phyloP scores from a whole-genome alignment of 2,797 vertebrate genomes.

The Chaenodraco wilsoni region DNA sequence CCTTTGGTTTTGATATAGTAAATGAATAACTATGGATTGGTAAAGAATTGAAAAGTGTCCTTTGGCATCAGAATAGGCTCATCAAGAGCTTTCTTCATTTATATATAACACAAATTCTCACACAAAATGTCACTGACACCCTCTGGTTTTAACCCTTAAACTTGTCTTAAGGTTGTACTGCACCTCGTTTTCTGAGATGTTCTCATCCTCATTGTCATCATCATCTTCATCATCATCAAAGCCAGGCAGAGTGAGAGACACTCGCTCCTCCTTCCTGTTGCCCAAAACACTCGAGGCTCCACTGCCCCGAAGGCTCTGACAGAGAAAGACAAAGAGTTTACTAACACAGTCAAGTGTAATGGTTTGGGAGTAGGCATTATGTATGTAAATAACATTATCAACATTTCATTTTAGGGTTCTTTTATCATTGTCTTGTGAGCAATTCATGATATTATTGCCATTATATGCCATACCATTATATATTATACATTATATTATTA shows the following conservation, averaged over 20 bases:
- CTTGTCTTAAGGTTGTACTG: not conserved
- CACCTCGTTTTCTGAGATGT: conserved; percentile 77
- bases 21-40: no score
- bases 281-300: conserved; percentile 68
- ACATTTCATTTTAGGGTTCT: no score
- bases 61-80: no score
- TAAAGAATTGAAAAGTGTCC: no score
- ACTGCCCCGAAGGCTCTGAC: conserved; percentile 64
- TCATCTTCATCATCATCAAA: conserved; percentile 60
- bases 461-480: no score
- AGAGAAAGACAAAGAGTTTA: not conserved
- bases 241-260: conserved; percentile 56
- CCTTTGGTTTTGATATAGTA: not conserved
- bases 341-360: not conserved
- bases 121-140: not conserved
- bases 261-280: conserved; percentile 75
- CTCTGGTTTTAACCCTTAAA: not conserved
- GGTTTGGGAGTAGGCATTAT: not conserved
- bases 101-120: not conserved
- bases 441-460: no score
- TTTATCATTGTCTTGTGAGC: no score
- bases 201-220: conserved; percentile 75
- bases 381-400: no score
- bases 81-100: not conserved
- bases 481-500: not conserved